Base-by-base conservation (phyloP, 2,797 vertebrate genomes). In the Ptychobarbus kaznakovi region DNA sequence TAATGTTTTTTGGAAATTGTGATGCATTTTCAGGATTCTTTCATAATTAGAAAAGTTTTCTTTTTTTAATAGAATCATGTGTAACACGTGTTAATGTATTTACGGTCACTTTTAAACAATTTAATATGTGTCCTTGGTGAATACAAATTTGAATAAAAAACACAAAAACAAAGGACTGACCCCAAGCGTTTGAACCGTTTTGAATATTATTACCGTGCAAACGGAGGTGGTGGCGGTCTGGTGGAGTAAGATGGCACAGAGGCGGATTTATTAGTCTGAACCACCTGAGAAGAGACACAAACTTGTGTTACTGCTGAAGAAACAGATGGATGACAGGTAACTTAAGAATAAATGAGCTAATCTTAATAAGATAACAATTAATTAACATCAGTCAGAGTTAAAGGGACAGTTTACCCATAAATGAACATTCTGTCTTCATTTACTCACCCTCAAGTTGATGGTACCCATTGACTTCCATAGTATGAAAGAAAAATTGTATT, bases 211-310 rank as follows among this genome's bases (percentile, higher is more conserved):
- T 85, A 92, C 87, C 87, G 82, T 86, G 88, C 91, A 91, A 92
- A 87, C 15, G 92, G 92, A 65, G 94, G 94, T 58, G 93, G 94
- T 7, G 94, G 94, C 0, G 94, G 93, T 87, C 92, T 92, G 53
- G 73, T 2, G 1, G 90, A 32, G 65, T 92, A 87, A 80, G 90
- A 69, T 0, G 92, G 86, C n/a, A 87, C 89, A 4, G 91, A 81
- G 4, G 86, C 84, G 0, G 90, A 90, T 89, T 86, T 91, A 85
- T 87, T 93, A 38, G 92, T 94, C 86, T 94, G 91, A 90, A 92
- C 91, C 89, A 93, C 92, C 95, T 96, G 83, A 49, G 86, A 28
- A 81, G 8, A 85, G 53, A 82, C 15, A 81, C 13, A 80, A 38
- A 35, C 22, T 76, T 44, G 65, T 51, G 22, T 44, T 8, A 68